phyloP scores from a whole-genome alignment of 2,113 vertebrate genomes.

The Prionailurus viverrinus region DNA sequence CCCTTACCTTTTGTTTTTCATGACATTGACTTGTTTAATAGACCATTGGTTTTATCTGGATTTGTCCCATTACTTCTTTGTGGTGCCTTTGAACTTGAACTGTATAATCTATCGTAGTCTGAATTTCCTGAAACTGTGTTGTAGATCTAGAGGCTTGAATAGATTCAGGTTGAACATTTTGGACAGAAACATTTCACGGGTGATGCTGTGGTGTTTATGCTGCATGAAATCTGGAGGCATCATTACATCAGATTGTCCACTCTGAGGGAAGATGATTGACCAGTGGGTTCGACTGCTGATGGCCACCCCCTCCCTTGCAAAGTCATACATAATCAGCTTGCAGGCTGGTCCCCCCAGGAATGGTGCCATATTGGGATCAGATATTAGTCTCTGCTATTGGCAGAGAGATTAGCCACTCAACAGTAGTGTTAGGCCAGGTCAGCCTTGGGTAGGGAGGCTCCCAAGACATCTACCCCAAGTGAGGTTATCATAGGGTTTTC shows the following conservation, averaged over 20 bases:
- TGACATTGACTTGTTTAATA: neutral
- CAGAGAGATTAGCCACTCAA: neutral
- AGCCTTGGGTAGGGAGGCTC: neutral
- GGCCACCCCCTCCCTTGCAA: neutral
- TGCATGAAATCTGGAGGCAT: neutral
- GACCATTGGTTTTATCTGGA: neutral
- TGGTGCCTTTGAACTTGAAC: neutral
- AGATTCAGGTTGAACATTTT: neutral
- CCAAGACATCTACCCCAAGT: neutral
- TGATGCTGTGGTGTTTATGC: neutral
- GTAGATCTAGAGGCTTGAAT: neutral
- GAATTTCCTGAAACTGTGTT: neutral
- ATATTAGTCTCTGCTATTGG: neutral
- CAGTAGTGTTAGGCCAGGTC: neutral
- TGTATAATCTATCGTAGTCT: neutral
- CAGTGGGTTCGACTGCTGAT: neutral
- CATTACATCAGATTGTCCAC: neutral
- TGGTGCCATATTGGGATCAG: neutral
- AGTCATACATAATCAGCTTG: neutral
- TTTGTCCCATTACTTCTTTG: neutral
- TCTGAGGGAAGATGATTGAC: neutral
- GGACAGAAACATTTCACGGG: neutral
- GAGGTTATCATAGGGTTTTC: slow-evolving; percentile 6
- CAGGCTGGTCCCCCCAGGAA: neutral
- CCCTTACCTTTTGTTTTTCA: neutral